Evolutionary conservation across 2,113 vertebrate species (phyloP).

Genomic region (Maccullochella peelii): DNA sequence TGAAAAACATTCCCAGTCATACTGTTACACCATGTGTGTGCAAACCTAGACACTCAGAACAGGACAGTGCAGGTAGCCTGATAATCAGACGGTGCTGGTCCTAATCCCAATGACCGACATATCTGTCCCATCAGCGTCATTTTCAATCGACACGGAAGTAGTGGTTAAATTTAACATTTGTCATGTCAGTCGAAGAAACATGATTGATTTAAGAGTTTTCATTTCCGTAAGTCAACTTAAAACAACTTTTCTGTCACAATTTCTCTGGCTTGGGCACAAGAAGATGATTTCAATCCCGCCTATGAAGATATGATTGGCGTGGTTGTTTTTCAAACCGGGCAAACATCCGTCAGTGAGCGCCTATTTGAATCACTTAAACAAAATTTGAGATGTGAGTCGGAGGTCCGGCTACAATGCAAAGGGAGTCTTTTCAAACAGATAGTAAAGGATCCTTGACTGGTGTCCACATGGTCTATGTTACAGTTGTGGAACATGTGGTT

Average conservation of each 20-base stretch:
- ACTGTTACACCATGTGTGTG: background rate
- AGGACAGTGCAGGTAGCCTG: background rate
- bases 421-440: background rate
- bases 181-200: no score
- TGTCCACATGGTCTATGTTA: slow-evolving; percentile 9
- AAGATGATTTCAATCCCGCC: background rate
- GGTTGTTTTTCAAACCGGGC: background rate
- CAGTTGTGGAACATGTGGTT: background rate
- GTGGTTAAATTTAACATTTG: no score
- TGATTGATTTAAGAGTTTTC: no score
- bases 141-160: no score
- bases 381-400: background rate
- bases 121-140: background rate
- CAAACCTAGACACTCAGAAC: background rate
- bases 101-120: background rate
- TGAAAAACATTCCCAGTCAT: slow-evolving; percentile 23
- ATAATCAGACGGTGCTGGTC: background rate
- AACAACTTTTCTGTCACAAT: background rate
- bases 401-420: background rate
- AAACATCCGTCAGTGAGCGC: background rate
- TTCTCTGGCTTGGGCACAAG: no score
- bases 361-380: no score
- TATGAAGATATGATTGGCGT: background rate
- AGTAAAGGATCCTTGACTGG: background rate
- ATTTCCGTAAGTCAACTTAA: no score